Conservation (phyloP, 2,113 vertebrate species). For the Eclectus roratus region DNA sequence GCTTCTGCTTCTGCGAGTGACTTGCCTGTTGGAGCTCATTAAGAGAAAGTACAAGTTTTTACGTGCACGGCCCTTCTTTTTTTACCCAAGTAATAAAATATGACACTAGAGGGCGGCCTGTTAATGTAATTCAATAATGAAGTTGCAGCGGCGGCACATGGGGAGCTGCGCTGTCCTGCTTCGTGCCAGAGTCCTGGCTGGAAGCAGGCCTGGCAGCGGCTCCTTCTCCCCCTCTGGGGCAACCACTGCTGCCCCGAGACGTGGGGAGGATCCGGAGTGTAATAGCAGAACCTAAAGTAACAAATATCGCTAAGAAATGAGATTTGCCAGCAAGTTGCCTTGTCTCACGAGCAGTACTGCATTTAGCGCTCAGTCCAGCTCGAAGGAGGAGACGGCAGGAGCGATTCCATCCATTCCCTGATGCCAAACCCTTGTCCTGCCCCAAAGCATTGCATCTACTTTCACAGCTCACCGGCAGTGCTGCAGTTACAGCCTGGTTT, state of each 20-base stretch:
- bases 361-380: not conserved
- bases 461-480: not conserved
- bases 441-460: not conserved
- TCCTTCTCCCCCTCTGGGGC: not conserved
- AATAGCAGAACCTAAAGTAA: not conserved
- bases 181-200: not conserved
- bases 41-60: not conserved
- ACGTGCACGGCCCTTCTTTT: not conserved
- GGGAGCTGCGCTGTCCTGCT: not conserved
- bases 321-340: not conserved
- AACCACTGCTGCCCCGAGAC: not conserved
- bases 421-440: not conserved
- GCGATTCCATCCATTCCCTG: rapidly evolving
- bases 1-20: not conserved
- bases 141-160: not conserved
- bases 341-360: rapidly evolving
- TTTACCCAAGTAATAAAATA: slow-evolving; percentile 61
- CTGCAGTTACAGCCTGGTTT: not conserved
- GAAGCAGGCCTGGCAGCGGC: not conserved
- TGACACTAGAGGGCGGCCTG: slow-evolving; percentile 73
- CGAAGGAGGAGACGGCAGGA: not conserved
- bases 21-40: not conserved
- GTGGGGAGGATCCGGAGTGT: not conserved
- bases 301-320: not conserved
- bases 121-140: slow-evolving; percentile 69